Base-by-base conservation (phyloP, 2,113 vertebrate genomes). In the Serilophus lunatus region DNA sequence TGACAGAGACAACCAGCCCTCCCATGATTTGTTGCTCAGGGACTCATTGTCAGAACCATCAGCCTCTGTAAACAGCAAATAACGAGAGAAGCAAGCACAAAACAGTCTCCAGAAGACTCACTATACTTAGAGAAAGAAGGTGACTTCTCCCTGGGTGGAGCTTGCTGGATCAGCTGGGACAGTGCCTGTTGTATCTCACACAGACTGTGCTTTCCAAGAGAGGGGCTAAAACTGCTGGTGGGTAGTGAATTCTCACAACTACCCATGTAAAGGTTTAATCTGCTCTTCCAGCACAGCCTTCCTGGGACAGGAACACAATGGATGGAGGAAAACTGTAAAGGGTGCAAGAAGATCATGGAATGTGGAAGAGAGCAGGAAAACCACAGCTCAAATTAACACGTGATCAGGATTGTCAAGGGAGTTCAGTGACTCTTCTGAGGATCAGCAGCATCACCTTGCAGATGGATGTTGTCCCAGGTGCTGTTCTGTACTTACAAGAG, bases 1-100 rank as follows among this genome's bases (percentile, higher is more conserved):
- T 1, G 7, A 1, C 76, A 35, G 53, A 56, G 28, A 38, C 80
- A 78, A 7, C 44, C 49, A 76, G 54, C n/a, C 60, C 60, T 42
- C 26, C 38, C 38, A 10, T 0, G 0, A 9, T 10, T n/a, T 12
- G 13, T 1, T 29, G 23, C 60, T 45, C 65, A 26, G n/a, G 44
- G 36, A 11, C 35, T 13, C 18, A 31, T 38, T 36, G 35, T 50
- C 51, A 47, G 63, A 57, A 33, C 33, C 47, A 63, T 12, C 54
- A 47, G n/a, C n/a, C 59, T 19, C 50, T 42, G 42, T 29, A 51
- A 56, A 25, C 22, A 44, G 44, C 18, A 88, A 83, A 70, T 36
- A 61, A 35, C 45, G 80, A 54, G 26, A 28, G 53, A 63, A 81
- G 24, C 35, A 79, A 91, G n/a, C 42, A 89, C 56, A 79, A 80